phyloP scores from a whole-genome alignment of 2,113 vertebrate species.

The Eudyptes chrysolophus region DNA sequence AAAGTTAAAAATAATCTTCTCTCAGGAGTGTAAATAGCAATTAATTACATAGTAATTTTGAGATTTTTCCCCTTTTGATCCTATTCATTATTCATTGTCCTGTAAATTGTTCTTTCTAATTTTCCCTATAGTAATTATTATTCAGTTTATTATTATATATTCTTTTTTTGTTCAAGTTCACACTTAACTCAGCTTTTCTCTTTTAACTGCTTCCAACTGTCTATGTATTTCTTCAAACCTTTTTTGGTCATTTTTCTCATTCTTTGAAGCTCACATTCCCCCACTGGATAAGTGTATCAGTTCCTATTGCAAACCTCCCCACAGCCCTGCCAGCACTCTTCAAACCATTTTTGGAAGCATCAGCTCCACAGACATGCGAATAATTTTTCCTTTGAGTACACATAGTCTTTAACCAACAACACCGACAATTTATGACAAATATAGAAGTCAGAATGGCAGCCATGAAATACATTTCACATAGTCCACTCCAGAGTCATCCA shows the following conservation, averaged over 20 bases:
- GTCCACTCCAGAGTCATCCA: background rate
- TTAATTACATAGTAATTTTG: background rate
- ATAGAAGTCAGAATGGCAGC: background rate
- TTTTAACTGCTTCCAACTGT: background rate
- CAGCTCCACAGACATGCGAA: background rate
- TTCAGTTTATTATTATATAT: background rate
- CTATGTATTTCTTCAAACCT: background rate
- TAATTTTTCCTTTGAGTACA: background rate
- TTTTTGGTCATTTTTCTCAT: background rate
- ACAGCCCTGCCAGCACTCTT: background rate
- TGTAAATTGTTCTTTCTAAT: background rate
- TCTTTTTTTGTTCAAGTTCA: background rate
- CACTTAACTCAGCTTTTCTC: background rate
- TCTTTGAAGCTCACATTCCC: background rate
- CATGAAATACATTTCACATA: constrained; percentile 13
- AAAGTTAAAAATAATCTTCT: constrained; percentile 27
- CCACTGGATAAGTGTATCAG: background rate
- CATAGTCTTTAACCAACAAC: background rate
- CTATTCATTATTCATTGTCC: background rate
- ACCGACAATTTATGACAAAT: background rate
- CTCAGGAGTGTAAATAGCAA: background rate
- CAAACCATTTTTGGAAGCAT: constrained; percentile 13
- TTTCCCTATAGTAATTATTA: background rate
- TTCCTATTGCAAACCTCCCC: background rate
- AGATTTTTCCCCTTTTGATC: background rate